phyloP scores from a whole-genome alignment of 2,797 vertebrate species.

The Pseudochirops corinnae region DNA sequence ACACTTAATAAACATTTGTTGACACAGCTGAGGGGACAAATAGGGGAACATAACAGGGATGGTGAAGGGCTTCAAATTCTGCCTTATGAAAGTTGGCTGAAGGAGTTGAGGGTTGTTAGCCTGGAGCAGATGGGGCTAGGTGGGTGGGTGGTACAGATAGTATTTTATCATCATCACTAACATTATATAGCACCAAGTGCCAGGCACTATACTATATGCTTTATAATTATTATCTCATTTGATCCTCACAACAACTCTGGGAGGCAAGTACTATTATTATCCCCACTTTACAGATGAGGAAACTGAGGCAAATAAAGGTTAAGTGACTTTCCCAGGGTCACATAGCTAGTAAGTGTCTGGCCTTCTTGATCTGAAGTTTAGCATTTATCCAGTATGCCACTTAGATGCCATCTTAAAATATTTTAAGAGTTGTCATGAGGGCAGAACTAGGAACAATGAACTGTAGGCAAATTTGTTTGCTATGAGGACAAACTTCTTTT shows the following conservation, averaged over 20 bases:
- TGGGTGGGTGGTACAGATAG: accelerated
- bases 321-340: background rate
- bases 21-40: background rate
- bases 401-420: too few relatives aligned
- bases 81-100: background rate
- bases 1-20: background rate
- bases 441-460: too few relatives aligned
- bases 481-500: too few relatives aligned
- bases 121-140: background rate
- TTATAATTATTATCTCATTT: background rate
- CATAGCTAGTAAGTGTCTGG: background rate
- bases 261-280: too few relatives aligned
- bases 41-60: background rate
- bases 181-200: background rate
- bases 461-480: too few relatives aligned
- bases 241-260: background rate
- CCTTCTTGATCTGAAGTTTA: background rate
- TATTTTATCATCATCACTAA: background rate
- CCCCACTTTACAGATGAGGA: background rate
- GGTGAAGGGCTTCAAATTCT: background rate
- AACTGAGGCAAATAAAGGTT: background rate
- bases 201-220: background rate
- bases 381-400: background rate
- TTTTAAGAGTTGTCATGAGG: too few relatives aligned
- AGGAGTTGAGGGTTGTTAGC: background rate